Evolutionary conservation across 2,113 vertebrate species (phyloP), one percentile per base, ranked within the genome.

Genomic region (Chionis minor): DNA sequence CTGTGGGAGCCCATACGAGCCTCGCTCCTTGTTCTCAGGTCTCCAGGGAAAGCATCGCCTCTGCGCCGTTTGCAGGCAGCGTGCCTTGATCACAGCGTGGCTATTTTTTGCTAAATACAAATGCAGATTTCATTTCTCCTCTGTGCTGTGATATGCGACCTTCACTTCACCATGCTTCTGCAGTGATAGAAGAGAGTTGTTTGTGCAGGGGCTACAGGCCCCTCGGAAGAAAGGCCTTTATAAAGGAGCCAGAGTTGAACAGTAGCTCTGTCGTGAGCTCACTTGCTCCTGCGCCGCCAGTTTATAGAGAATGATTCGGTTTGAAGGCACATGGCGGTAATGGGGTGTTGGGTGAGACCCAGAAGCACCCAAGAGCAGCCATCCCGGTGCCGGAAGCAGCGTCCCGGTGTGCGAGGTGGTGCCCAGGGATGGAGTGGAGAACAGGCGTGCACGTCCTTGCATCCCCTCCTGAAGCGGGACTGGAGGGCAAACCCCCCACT

Each of bases 1-100:
- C 63, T 1, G 2, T 1, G 17, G 26, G 35, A 78, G 38, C 49
- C 40, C 1, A 0, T 33, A 12, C 0, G 4, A 66, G 44, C 56
- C 77, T 75, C 0, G 0, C 54, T 86, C 42, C 23, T 16, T 26
- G 56, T 44, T 84, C 32, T 20, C 1, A 5, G 35, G 2, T 71
- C 67, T 40, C 72, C 42, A 49, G 75, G 72, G 93, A 62, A 58
- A 82, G n/a, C 61, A 4, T 86, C 5, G 2, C 40, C 88, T 45
- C 75, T 28, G 20, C 4, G 1, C 59, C 5, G 40, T 79, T 40
- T 26, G 56, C 1, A 38, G 62, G 80, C 61, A 54, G 19, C 3
- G 1, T 16, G 28, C 49, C n/a, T 71, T 12, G 28, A 33, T 83
- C 47, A 2, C 2, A 3, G 2, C 2, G 7, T 24, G 14, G 33